Percentiles rank a stretch among this genome's conserved stretches.
phyloP scores from a whole-genome alignment of 2,797 vertebrate species.

The Notolabrus celidotus region DNA sequence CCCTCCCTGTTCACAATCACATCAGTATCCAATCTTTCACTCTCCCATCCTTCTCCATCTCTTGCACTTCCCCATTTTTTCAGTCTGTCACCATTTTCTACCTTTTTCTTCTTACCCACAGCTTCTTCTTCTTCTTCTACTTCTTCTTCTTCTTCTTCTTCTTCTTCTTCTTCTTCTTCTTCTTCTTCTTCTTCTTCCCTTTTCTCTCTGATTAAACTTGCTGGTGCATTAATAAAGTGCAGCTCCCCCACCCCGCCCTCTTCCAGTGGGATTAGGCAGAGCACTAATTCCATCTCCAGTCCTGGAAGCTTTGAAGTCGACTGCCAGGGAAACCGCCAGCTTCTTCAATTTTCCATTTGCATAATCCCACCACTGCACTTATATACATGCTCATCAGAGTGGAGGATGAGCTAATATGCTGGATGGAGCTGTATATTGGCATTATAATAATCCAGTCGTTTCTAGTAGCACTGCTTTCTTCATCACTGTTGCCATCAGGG shows the following conservation, averaged over 20 bases:
- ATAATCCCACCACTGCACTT: conserved; percentile 83
- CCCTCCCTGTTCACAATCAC: conserved; percentile 30
- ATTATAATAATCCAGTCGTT: conserved; percentile 74
- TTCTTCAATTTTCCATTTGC: conserved; percentile 79
- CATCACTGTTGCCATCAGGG: conserved; percentile 51
- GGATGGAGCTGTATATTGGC: conserved; percentile 62
- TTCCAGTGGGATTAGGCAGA: conserved; percentile 83
- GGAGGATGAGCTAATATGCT: conserved; percentile 78
- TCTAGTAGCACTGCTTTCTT: conserved; percentile 41
- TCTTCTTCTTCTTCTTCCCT: conserved; percentile 21
- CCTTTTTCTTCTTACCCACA: conserved; percentile 4
- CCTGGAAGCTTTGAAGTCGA: conserved; percentile 83
- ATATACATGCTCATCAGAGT: conserved; percentile 78
- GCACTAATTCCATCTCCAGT: conserved; percentile 85
- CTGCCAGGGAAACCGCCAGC: conserved; percentile 73
- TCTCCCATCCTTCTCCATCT: conserved; percentile 25
- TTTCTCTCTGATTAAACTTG: conserved; percentile 71
- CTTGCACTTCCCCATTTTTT: conserved; percentile 21
- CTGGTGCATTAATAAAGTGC: conserved; percentile 82
- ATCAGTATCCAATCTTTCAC: conserved; percentile 10
- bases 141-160: too few species aligned
- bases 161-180: too few species aligned
- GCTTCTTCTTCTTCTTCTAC: conserved; percentile 19
- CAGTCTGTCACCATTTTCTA: conserved; percentile 38
- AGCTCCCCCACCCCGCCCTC: conserved; percentile 65